Base-by-base conservation (phyloP, 2,113 vertebrate genomes). In the Piprites chloris region DNA sequence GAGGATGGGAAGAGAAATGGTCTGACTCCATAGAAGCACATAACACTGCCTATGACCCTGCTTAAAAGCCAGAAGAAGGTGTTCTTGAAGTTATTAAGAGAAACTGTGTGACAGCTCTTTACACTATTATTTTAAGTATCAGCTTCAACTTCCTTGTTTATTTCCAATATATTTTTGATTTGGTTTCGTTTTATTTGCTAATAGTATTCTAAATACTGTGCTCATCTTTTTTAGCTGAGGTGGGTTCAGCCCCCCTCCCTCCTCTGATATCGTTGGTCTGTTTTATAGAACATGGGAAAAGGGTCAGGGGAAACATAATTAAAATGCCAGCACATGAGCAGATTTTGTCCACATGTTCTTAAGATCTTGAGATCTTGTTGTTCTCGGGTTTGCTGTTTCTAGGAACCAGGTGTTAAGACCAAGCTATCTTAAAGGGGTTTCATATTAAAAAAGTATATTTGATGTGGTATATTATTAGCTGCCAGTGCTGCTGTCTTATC, bases 301-400 rank as follows among this genome's bases (percentile, higher is more conserved):
- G 93, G 93, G 93, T 96, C 96, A 96, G 92, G 95, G 88, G 93
- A 96, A 90, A 79, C 85, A 94, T 84, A 97, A 96, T 96, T 97
- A 96, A 97, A 97, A 95, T 95, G 90, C 93, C 92, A 95, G 96
- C 92, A 90, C 92, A 89, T 33, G 92, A 93, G 90, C 95, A 96
- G 95, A 90, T 97, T 96, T 96, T 88, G 88, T 93, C 93, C 96
- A 97, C 95, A 96, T 97, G 95, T 96, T 95, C 93, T 92, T 90
- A 92, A 95, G 92, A 92, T 93, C 95, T 93, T 93, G 71, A 95
- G 92, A 90, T 93, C 95, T 93, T 92, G 71, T 88, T 96, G 82
- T 95, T 94, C 82, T 95, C 4, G 3, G 67, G 62, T 66, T 95
- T 80, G 77, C 92, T 89, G 71, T 93, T 95, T 83, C 92, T 46